Conservation (phyloP, 2,888 invertebrate genomes). For the Crepidodera aurea region DNA sequence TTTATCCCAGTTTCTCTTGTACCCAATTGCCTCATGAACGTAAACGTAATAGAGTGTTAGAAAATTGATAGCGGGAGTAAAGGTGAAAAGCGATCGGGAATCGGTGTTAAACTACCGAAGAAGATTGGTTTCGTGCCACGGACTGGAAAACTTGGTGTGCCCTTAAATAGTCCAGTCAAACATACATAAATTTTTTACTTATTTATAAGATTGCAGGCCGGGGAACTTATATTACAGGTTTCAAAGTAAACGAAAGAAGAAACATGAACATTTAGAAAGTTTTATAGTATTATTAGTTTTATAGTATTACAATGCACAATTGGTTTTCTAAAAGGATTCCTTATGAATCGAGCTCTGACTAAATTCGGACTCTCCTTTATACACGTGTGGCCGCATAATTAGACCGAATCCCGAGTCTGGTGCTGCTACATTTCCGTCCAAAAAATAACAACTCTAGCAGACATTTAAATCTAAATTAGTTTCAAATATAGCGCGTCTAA, state of each 20-base stretch:
- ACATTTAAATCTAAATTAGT: too few species aligned
- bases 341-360: not conserved
- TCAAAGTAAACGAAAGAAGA: not conserved
- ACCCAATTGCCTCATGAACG: constrained; percentile 53
- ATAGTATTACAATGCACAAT: not conserved
- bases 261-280: not conserved
- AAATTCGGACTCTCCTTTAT: not conserved
- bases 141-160: constrained; percentile 33
- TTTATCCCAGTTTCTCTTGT: constrained; percentile 52
- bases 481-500: too few species aligned
- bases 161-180: constrained; percentile 5
- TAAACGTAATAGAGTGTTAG: constrained; percentile 57
- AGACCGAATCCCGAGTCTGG: not conserved
- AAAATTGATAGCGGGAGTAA: constrained; percentile 56
- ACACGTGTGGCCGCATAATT: not conserved
- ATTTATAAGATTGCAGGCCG: too few species aligned
- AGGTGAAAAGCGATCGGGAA: constrained; percentile 57
- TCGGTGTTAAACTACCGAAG: constrained; percentile 53
- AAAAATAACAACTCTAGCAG: too few species aligned
- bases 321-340: not conserved
- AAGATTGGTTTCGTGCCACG: constrained; percentile 56
- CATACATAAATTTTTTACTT: not conserved
- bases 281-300: not conserved
- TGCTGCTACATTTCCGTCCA: too few species aligned
- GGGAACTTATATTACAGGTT: not conserved